phyloP scores from a whole-genome alignment of 2,113 vertebrate genomes.

The Mionectes macconnelli region DNA sequence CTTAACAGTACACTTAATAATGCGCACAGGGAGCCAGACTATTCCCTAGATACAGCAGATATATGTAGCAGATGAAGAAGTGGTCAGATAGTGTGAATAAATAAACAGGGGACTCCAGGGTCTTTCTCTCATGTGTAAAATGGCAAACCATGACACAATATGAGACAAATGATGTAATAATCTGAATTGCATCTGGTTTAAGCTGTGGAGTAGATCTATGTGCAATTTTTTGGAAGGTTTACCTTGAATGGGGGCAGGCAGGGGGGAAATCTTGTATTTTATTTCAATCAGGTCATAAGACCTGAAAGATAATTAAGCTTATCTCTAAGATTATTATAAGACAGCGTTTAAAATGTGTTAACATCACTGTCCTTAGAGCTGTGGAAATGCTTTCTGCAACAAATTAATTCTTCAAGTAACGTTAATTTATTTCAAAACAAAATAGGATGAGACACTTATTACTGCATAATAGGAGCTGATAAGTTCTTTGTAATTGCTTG shows the following conservation, averaged over 20 bases:
- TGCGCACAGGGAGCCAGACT: background rate
- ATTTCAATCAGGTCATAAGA: background rate
- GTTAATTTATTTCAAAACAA: constrained; percentile 11
- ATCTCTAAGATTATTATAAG: background rate
- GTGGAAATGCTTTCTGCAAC: background rate
- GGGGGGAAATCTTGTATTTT: background rate
- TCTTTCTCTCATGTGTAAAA: background rate
- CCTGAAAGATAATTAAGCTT: background rate
- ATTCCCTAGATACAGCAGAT: background rate
- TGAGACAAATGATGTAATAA: background rate
- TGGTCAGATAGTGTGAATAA: background rate
- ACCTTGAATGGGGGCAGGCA: accelerated
- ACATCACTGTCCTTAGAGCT: background rate
- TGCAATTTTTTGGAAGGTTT: background rate
- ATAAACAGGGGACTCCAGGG: background rate
- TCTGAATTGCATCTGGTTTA: background rate
- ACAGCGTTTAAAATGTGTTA: background rate
- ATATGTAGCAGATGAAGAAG: background rate
- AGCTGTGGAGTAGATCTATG: background rate
- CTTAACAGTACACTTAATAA: background rate
- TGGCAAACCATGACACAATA: background rate
- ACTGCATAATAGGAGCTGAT: background rate
- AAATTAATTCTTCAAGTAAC: background rate
- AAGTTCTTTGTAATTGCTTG: background rate
- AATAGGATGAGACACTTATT: background rate